Conservation (phyloP, 2,797 vertebrate species). For the Pagetopsis macropterus region DNA sequence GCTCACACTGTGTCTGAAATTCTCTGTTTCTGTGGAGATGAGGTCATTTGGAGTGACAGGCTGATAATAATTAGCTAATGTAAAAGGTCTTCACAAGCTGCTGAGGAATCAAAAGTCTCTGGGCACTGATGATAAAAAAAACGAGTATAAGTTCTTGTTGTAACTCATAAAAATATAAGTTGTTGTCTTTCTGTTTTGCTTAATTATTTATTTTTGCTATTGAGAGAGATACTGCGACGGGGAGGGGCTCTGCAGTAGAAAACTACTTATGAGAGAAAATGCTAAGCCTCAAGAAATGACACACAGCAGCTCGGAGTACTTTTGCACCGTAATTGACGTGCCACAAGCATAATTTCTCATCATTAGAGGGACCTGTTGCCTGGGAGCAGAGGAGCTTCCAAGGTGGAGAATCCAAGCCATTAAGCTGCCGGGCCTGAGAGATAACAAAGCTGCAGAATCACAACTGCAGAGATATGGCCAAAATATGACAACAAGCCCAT, state of each 20-base stretch:
- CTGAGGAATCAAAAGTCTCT: slow-evolving; percentile 17
- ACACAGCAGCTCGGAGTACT: slow-evolving; percentile 52
- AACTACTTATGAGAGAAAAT: slow-evolving; percentile 46
- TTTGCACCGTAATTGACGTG: slow-evolving; percentile 64
- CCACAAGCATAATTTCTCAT: slow-evolving; percentile 67
- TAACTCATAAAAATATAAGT: slow-evolving; percentile 21
- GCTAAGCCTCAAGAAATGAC: slow-evolving; percentile 55
- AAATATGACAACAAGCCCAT: slow-evolving; percentile 59
- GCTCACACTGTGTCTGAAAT: slow-evolving; percentile 55
- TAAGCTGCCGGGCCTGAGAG: slow-evolving; percentile 52
- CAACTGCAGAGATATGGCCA: slow-evolving; percentile 43
- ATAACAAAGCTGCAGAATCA: slow-evolving; percentile 52
- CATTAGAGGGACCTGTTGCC: slow-evolving; percentile 74
- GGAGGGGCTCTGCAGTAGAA: slow-evolving; percentile 28
- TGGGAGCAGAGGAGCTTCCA: slow-evolving; percentile 55
- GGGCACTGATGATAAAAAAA: slow-evolving; percentile 3
- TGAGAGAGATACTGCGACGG: slow-evolving; percentile 30
- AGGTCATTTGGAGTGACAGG: slow-evolving; percentile 70
- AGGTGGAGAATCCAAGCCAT: slow-evolving; percentile 54
- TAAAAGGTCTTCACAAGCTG: slow-evolving; percentile 60
- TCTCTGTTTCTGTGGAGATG: slow-evolving; percentile 54
- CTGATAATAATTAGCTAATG: slow-evolving; percentile 62
- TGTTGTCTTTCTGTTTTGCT: slow-evolving; percentile 17
- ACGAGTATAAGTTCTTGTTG: background rate
- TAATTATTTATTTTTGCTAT: slow-evolving; percentile 33